These are phyloP conservation scores for Pygmarrhopalites habei DNA, from an alignment of 1,140 invertebrate genomes.

Conservation along the genomic window DNA sequence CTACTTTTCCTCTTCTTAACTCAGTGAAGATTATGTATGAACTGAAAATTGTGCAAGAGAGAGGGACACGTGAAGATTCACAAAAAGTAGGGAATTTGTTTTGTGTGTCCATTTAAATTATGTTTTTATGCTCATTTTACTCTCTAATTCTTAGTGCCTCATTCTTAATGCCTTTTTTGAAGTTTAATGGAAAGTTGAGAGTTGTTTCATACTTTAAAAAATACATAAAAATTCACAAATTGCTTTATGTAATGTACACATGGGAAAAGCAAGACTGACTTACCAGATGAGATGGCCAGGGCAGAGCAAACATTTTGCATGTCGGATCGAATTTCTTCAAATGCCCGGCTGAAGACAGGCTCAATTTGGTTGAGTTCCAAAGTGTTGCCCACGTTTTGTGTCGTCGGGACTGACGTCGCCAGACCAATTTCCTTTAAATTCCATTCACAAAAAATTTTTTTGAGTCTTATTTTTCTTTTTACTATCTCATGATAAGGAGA, in stretches of 20 bases:
- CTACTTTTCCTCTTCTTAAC: no score
- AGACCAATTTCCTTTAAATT: slow-evolving; percentile 18
- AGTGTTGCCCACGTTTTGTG: slow-evolving; percentile 7
- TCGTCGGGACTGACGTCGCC: not conserved
- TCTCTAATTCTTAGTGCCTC: no score
- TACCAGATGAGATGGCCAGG: slow-evolving; percentile 77
- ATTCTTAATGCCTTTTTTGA: no score
- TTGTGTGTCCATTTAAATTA: no score
- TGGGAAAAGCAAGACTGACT: slow-evolving; percentile 41
- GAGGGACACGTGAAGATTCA: no score
- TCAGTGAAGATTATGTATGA: no score
- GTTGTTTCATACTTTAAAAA: not conserved
- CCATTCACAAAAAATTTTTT: slow-evolving; percentile 22
- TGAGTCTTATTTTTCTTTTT: not conserved
- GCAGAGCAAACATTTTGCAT: slow-evolving; percentile 73
- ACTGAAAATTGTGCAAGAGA: no score
- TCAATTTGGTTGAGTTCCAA: slow-evolving; percentile 54
- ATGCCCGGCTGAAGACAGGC: slow-evolving; percentile 71
- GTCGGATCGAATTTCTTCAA: slow-evolving; percentile 75
- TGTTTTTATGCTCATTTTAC: no score
- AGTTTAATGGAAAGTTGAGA: no score
- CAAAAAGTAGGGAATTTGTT: no score
- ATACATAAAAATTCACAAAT: not conserved
- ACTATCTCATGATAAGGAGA: no score
- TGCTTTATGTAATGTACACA: not conserved